Conservation (phyloP, 2,113 vertebrate genomes). For the Hypocryptadius cinnamomeus region DNA sequence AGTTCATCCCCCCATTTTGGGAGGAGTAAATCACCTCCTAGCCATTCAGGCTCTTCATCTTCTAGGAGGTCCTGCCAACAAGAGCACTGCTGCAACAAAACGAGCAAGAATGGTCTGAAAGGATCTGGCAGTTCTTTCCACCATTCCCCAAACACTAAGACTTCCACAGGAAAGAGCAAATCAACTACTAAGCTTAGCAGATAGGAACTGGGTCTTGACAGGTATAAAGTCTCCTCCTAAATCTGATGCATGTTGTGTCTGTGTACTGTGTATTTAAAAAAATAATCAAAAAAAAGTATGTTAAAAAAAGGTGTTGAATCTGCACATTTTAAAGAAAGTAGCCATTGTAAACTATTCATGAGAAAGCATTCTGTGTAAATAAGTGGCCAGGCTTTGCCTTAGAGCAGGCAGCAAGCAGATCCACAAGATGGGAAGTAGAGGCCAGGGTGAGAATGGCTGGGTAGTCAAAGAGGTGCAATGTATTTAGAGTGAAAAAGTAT, state of each 20-base stretch:
- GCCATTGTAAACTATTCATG: slow-evolving; percentile 62
- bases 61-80: slow-evolving; percentile 86
- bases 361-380: slow-evolving; percentile 55
- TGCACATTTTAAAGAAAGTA: slow-evolving; percentile 66
- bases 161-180: slow-evolving; percentile 83
- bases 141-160: slow-evolving; percentile 77
- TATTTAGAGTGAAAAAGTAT: neutral
- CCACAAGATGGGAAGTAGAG: neutral
- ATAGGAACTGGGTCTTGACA: slow-evolving; percentile 77
- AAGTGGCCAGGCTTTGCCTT: slow-evolving; percentile 54
- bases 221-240: slow-evolving; percentile 57
- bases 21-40: slow-evolving; percentile 93
- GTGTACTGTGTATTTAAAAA: slow-evolving; percentile 71
- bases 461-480: slow-evolving; percentile 34
- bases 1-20: slow-evolving; percentile 80
- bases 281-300: slow-evolving; percentile 1
- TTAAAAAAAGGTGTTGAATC: slow-evolving; percentile 54
- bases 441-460: neutral
- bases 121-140: slow-evolving; percentile 72
- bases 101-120: slow-evolving; percentile 76
- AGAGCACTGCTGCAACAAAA: slow-evolving; percentile 85
- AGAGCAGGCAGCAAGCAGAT: slow-evolving; percentile 63
- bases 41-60: slow-evolving; percentile 92
- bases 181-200: slow-evolving; percentile 93
- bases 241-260: slow-evolving; percentile 74